Base-by-base conservation (phyloP, 2,888 invertebrate species). In the Drosophila hawaiiensis region DNA sequence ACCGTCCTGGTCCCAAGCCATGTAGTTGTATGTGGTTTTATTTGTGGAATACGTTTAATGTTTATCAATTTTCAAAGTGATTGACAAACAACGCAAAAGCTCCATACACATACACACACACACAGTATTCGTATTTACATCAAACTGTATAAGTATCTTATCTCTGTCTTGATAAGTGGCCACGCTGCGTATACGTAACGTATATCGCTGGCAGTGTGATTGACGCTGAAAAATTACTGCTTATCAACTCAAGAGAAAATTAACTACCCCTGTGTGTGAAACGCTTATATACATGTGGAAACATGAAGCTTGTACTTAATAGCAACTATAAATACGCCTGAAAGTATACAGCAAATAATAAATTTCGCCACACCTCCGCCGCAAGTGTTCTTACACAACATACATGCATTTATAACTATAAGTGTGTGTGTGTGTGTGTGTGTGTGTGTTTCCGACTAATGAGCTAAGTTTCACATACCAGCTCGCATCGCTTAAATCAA, bases 401-500 rank as follows among this genome's bases (percentile, higher is more conserved):
- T 37, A 4, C 39, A 29, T 63, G 50, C 2, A 16, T 25, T 47
- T 47, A 16, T 25, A 16, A 14, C 19, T 19, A 19, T 56, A 3
- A 31, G 14, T 28, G 25, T n/a, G 59, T 50, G 31, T 56, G 39
- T 67, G 29, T 43, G 14, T 28, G 19, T 33, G 25, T n/a, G 59
- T 43, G 37, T 60, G 43, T 67, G 31, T 39, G 49, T 37, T 61
- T 41, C 29, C 49, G 43, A 55, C 53, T 80, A 75, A 74, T 78
- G 73, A 64, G 67, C 69, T 61, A 71, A 75, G 69, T 69, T 74
- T 68, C 73, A 62, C 56, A 71, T 69, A 64, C 49, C 68, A 68
- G 62, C 70, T 60, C 71, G 68, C 72, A 68, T 71, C 68, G 70
- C 68, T 75, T 73, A 71, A 89, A 83, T 89, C 81, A 86, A 89